Evolutionary conservation across 2,113 vertebrate species (phyloP), one percentile per base, ranked within the genome.

Genomic region (Forbesichthys papilliferus): DNA sequence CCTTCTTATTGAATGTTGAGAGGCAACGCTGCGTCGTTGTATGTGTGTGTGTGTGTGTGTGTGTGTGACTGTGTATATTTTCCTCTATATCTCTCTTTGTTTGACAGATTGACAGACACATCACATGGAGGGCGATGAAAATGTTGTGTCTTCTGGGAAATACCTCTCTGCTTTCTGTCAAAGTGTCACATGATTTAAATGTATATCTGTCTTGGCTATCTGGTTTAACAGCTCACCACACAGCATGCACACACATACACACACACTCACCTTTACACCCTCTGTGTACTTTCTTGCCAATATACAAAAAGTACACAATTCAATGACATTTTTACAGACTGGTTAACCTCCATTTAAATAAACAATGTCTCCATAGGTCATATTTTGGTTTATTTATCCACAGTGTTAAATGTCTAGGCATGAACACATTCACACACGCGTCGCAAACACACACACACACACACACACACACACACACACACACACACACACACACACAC

Each of bases 321-420:
- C 53, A 71, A 56, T 73, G 64, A 62, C 73, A 64, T 75, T 67
- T 42, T 80, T 51, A 59, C 68, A 58, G 58, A 71, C 53, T 57
- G 34, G 66, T 61, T 73, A 63, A 60, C 69, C 55, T 61, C 42
- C 3, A 36, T 82, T 78, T 61, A 86, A 83, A 86, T 84, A 86
- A 87, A 86, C 82, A 74, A 5, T 67, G 71, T 64, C 70, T 33
- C 74, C 66, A 18, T 76, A 74, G 69, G 74, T 53, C 64, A 70
- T 18, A 5, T 73, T 51, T 59, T 11, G 34, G 69, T 80, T 83
- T 86, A 78, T 83, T 86, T 80, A 34, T 65, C 59, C 61, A 68
- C 5, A n/a, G 58, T 66, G 18, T 84, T 69, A 73, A 62, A 78
- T 74, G 20, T 57, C 66, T 42, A 3, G 56, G 33, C 6, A 0